phyloP scores from a whole-genome alignment of 2,113 vertebrate species.

The Chloropsis cyanopogon region DNA sequence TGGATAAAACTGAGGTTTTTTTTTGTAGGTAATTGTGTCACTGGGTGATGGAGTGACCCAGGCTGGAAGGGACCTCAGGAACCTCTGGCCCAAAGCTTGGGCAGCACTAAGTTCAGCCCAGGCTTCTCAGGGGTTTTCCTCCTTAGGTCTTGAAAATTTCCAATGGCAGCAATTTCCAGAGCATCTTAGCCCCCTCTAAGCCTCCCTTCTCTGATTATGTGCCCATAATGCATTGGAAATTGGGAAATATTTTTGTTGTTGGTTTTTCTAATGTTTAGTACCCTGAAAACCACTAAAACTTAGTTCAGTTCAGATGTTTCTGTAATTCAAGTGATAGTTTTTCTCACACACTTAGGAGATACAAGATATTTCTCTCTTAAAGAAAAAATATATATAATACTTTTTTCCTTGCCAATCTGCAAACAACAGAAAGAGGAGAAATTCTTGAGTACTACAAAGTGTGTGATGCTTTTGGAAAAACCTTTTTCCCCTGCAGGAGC shows the following conservation, averaged over 20 bases:
- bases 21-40: neutral
- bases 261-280: neutral
- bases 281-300: neutral
- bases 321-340: neutral
- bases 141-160: neutral
- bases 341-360: neutral
- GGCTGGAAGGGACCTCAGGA: neutral
- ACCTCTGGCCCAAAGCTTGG: neutral
- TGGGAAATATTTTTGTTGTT: neutral
- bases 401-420: neutral
- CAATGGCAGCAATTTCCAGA: neutral
- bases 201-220: neutral
- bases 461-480: neutral
- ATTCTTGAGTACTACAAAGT: neutral
- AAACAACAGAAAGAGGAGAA: neutral
- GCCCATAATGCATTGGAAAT: neutral
- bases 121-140: neutral
- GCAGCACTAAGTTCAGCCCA: neutral
- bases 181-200: neutral
- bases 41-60: neutral
- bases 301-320: neutral
- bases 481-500: neutral
- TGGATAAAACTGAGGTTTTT: neutral
- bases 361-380: neutral
- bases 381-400: neutral